Evolutionary conservation across 2,113 vertebrate species (phyloP), one percentile per base, ranked within the genome.

Genomic region (Elephantulus edwardii): DNA sequence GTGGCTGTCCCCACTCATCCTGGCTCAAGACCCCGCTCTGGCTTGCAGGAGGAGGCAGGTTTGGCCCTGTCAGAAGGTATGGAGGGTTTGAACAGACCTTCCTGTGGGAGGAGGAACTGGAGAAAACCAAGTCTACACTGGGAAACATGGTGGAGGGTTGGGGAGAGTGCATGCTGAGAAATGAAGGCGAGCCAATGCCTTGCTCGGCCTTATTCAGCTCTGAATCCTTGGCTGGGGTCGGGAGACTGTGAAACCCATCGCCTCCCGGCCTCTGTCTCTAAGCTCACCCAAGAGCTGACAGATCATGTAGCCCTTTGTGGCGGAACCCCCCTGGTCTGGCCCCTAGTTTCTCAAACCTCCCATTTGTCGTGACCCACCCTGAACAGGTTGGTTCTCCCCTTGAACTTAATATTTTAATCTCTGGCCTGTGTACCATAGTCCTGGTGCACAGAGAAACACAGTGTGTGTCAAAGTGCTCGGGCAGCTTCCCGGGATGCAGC

Each of bases 151-250:
- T n/a, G 0, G 14, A 40, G 11, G 64, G 8, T 9, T 35, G 4
- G 2, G 50, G 76, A 8, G 11, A 7, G 17, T 4, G 60, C 24
- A 17, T 0, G 0, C 46, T 8, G 33, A 24, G 38, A 56, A 13
- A 30, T 7, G 44, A 33, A 58, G 52, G 14, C 0, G 16, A 3
- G 0, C 5, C 6, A 7, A 16, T 0, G 0, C 26, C 35, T 35
- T 1, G 64, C 68, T 68, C 1, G 28, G 9, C 48, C 28, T 12
- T 33, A 11, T 8, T 66, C 0, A 4, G 35, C 28, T 3, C 70
- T 0, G 46, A n/a, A 30, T 24, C 56, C 60, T 35, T 12, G 2
- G 2, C 9, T n/a, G 3, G 42, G 52, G 52, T 22, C 40, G 60
- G 22, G 17, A 60, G 19, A 28, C 33, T 40, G 56, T 40, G 71